Percentiles rank a stretch among this genome's conserved stretches.
These are phyloP conservation scores for Octomys mimax DNA, from an alignment of 2,797 vertebrate species.

Conservation along the genomic window DNA sequence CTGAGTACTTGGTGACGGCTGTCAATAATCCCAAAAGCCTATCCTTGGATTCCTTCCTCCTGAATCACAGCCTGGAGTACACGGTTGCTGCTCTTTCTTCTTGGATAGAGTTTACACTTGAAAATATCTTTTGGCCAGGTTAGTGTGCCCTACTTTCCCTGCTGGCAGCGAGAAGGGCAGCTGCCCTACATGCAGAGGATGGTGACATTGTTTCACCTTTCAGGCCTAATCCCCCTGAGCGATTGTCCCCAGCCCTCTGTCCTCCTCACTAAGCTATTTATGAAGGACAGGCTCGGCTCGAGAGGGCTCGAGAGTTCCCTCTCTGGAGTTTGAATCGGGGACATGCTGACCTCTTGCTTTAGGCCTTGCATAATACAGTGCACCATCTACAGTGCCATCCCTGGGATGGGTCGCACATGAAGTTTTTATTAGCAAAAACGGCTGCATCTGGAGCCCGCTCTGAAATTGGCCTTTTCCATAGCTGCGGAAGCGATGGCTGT, in stretches of 20 bases:
- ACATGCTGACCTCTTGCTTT: background rate
- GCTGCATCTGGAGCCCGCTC: background rate
- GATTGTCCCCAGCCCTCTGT: background rate
- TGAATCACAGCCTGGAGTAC: constrained; percentile 99
- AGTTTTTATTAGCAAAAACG: constrained; percentile 5
- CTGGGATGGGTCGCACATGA: background rate
- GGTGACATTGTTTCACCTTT: background rate
- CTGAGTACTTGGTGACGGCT: constrained; percentile 97
- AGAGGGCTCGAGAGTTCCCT: background rate
- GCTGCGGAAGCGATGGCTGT: background rate
- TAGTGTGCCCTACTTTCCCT: constrained; percentile 43
- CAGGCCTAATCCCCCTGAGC: constrained; percentile 35
- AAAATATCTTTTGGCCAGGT: constrained; percentile 96
- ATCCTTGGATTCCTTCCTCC: constrained; percentile 97
- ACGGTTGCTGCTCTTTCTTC: constrained; percentile 96
- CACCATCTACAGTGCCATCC: background rate
- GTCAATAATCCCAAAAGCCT: constrained; percentile 97
- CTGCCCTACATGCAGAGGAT: background rate
- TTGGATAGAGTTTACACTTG: constrained; percentile 97
- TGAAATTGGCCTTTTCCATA: background rate
- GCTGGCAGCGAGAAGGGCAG: constrained; percentile 37
- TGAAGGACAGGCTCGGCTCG: background rate
- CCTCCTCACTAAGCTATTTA: constrained; percentile 71
- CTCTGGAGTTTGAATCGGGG: constrained; percentile 24
- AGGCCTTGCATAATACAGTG: background rate